These are phyloP conservation scores for Ectemnius continuus DNA, from an alignment of 2,888 invertebrate species.

Conservation along the genomic window DNA sequence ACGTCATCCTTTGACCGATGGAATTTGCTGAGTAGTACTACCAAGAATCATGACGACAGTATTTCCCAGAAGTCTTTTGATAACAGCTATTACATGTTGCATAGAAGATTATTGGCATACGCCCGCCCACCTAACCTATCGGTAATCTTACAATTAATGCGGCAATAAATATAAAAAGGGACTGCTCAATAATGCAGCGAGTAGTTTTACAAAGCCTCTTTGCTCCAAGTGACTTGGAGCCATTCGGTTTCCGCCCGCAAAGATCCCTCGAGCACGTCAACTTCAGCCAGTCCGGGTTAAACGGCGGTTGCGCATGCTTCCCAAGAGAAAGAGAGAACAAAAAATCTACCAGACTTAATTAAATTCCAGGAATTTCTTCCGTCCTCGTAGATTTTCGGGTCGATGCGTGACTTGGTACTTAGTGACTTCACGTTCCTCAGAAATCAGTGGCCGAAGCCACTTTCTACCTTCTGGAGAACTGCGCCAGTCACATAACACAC, in stretches of 20 bases:
- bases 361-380: conserved; percentile 63
- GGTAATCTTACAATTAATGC: no score
- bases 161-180: background rate
- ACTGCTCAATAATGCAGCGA: no score
- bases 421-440: background rate
- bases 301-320: no score
- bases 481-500: background rate
- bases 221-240: conserved; percentile 15
- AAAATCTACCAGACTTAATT: conserved; percentile 54
- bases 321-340: conserved; percentile 14
- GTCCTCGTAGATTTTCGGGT: conserved; percentile 51
- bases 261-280: conserved; percentile 27
- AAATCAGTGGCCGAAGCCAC: no score
- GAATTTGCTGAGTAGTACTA: no score
- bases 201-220: no score
- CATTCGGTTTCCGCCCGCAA: conserved; percentile 24
- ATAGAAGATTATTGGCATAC: no score
- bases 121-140: no score
- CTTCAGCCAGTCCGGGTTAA: conserved; percentile 23
- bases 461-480: conserved; percentile 14
- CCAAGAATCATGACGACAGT: no score
- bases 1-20: no score
- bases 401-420: conserved; percentile 46
- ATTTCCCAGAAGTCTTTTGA: no score
- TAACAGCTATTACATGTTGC: no score